Conservation (phyloP, 1,140 invertebrate species). For the Colletes gigas region DNA sequence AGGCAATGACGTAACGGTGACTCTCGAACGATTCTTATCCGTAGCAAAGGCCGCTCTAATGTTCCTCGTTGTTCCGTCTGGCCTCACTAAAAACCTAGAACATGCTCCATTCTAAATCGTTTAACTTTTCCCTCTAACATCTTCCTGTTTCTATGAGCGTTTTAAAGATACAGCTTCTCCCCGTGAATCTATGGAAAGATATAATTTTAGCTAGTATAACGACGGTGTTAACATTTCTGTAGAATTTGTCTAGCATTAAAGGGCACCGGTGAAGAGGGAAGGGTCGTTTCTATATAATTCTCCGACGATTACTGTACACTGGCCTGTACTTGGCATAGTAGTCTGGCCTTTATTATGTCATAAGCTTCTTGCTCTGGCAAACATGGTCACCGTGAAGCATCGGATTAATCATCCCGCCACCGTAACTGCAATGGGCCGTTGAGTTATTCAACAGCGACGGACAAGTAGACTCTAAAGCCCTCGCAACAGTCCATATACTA, state of each 20-base stretch:
- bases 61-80: not conserved
- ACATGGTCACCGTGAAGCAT: conserved; percentile 17
- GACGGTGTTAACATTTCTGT: not conserved
- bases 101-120: too few species aligned
- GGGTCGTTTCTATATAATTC: not conserved
- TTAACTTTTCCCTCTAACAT: too few species aligned
- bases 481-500: not conserved
- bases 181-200: too few species aligned
- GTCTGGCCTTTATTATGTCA: conserved; percentile 35
- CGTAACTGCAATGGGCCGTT: conserved; percentile 5
- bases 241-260: not conserved
- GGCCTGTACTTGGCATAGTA: conserved; percentile 7
- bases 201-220: too few species aligned
- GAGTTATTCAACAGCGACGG: conserved; percentile 8
- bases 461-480: not conserved
- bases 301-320: not conserved
- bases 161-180: too few species aligned
- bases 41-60: not conserved
- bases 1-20: not conserved
- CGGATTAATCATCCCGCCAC: conserved; percentile 33
- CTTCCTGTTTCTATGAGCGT: too few species aligned
- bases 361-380: conserved; percentile 12
- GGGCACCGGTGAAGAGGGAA: not conserved
- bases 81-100: too few species aligned
- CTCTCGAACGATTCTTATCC: not conserved